phyloP scores from a whole-genome alignment of 2,113 vertebrate genomes.

The Mesembrinibis cayennensis region DNA sequence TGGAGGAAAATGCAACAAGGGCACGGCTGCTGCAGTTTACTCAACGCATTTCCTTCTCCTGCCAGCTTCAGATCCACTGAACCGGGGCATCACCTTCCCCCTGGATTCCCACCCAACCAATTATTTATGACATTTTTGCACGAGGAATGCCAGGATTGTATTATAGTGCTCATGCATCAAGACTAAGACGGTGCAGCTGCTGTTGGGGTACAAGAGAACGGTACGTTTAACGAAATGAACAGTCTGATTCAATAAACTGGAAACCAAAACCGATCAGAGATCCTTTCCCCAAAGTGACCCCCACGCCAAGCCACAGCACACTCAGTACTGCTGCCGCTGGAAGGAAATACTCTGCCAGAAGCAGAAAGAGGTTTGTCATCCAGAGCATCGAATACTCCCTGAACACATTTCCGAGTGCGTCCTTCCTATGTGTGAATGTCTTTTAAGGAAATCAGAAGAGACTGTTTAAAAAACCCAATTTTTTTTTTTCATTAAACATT shows the following conservation, averaged over 20 bases:
- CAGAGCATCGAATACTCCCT: background rate
- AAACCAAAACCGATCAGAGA: background rate
- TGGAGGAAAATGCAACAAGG: background rate
- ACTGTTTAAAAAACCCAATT: background rate
- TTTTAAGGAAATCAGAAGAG: background rate
- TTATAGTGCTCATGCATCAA: background rate
- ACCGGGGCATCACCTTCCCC: fast-evolving
- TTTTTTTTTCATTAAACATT: background rate
- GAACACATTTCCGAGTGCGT: background rate
- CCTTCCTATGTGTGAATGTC: background rate
- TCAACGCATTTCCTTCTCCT: background rate
- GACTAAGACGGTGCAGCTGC: background rate
- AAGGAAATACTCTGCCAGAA: background rate
- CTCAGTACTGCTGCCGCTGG: fast-evolving
- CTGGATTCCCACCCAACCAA: background rate
- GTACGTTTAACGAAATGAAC: background rate
- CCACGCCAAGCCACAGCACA: background rate
- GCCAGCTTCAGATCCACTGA: background rate
- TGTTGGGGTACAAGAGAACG: background rate
- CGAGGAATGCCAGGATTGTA: background rate
- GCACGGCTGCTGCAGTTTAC: background rate
- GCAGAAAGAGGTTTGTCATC: background rate
- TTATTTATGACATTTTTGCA: background rate
- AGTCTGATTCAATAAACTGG: background rate
- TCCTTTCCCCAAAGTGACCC: background rate